Conservation (phyloP, 2,113 vertebrate genomes). For the Spizaetus ornatus region DNA sequence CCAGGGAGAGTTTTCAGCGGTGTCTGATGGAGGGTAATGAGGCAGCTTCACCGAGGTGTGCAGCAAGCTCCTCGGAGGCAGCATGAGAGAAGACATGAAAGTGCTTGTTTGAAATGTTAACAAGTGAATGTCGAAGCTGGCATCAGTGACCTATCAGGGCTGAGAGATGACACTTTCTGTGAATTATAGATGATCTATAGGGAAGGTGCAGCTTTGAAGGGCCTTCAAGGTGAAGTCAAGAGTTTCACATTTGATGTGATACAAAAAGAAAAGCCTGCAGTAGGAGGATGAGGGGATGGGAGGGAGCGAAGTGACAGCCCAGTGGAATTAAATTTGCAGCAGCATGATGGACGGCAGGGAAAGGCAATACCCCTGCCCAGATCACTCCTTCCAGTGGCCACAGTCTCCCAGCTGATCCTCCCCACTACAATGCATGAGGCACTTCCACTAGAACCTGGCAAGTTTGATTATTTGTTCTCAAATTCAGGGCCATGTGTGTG, state of each 20-base stretch:
- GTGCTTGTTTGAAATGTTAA: constrained; percentile 24
- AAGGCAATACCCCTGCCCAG: neutral
- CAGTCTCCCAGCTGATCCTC: neutral
- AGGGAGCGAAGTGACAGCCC: neutral
- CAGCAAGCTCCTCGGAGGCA: neutral
- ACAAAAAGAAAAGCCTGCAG: neutral
- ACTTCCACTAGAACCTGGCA: neutral
- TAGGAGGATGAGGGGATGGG: neutral
- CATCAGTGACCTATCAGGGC: neutral
- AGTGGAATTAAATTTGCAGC: neutral
- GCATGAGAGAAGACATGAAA: neutral
- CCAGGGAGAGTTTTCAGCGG: neutral
- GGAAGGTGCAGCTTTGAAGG: constrained; percentile 26
- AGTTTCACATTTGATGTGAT: neutral
- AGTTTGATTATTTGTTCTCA: neutral
- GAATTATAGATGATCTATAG: constrained; percentile 29
- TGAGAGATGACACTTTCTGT: constrained; percentile 6
- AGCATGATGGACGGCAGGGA: neutral
- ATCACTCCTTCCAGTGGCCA: neutral
- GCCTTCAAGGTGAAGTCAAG: constrained; percentile 20
- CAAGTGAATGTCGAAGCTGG: neutral
- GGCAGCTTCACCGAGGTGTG: neutral
- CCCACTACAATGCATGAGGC: neutral
- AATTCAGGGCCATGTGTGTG: neutral
- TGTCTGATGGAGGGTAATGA: neutral